A percentile compares a stretch with the other conserved stretches of the same genome.
phyloP scores from a whole-genome alignment of 2,113 vertebrate genomes.

The Macquaria australasica region DNA sequence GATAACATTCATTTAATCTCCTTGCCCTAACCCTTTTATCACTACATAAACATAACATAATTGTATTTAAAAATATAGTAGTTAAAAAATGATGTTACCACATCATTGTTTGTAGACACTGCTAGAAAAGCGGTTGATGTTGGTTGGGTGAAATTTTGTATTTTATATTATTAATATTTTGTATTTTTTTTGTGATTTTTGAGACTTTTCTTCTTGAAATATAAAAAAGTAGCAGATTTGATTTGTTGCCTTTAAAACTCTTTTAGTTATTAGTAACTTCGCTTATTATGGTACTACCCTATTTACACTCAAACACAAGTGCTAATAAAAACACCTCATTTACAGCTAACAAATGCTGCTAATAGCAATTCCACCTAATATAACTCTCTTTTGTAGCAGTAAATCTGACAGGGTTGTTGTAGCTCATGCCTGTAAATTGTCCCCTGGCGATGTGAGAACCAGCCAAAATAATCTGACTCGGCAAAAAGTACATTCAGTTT shows the following conservation, averaged over 20 bases:
- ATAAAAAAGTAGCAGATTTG: not conserved
- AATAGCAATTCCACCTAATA: not conserved
- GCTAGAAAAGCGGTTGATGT: not conserved
- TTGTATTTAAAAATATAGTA: not conserved
- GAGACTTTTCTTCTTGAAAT: not conserved
- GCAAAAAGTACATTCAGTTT: not conserved
- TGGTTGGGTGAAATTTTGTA: not conserved
- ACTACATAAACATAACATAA: not conserved
- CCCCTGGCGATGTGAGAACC: not conserved
- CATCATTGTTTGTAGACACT: not conserved
- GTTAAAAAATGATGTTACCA: not conserved
- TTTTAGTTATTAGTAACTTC: too few relatives aligned
- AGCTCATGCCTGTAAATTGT: not conserved
- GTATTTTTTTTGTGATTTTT: too few relatives aligned
- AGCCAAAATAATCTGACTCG: not conserved
- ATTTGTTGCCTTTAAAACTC: not conserved
- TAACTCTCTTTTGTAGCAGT: not conserved
- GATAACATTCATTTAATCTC: not conserved
- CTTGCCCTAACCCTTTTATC: not conserved
- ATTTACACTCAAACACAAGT: not conserved
- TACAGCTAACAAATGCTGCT: not conserved
- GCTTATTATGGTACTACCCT: not conserved
- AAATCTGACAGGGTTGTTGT: not conserved
- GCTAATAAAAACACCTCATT: not conserved
- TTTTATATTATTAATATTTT: not conserved